A percentile compares a stretch with the other conserved stretches of the same genome.
Conservation (phyloP, 2,113 vertebrate genomes). For the Spilogale gracilis region DNA sequence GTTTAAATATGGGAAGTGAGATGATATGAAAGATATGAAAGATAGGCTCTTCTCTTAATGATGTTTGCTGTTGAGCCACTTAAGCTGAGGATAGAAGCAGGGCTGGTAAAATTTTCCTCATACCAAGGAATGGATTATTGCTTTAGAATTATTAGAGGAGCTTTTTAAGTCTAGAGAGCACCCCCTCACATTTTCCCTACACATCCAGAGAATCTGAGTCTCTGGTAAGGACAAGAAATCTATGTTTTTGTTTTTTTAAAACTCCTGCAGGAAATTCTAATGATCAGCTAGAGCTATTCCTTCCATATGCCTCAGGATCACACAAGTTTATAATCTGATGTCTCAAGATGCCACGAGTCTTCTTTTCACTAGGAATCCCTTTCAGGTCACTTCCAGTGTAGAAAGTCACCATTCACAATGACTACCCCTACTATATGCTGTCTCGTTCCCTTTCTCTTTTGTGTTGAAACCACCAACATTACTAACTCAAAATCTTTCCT, state of each 20-base stretch:
- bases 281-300: background rate
- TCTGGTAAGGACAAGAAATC: background rate
- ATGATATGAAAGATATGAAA: background rate
- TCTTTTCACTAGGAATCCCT: background rate
- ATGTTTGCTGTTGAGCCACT: background rate
- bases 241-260: background rate
- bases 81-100: background rate
- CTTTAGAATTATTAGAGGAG: background rate
- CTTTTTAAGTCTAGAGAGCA: background rate
- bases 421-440: background rate
- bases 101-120: background rate
- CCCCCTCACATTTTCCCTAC: background rate
- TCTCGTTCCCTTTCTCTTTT: background rate
- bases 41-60: background rate
- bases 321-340: background rate
- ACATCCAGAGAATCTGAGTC: background rate
- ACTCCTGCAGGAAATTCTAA: background rate
- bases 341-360: background rate
- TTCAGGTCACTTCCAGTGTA: background rate
- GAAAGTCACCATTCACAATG: background rate
- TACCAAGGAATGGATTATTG: background rate
- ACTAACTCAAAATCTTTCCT: background rate
- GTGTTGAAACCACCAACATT: background rate
- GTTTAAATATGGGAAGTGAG: background rate
- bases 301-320: background rate